Percentiles rank a stretch among this genome's conserved stretches.
phyloP scores from a whole-genome alignment of 1,140 invertebrate genomes.

The Anadara kagoshimensis region DNA sequence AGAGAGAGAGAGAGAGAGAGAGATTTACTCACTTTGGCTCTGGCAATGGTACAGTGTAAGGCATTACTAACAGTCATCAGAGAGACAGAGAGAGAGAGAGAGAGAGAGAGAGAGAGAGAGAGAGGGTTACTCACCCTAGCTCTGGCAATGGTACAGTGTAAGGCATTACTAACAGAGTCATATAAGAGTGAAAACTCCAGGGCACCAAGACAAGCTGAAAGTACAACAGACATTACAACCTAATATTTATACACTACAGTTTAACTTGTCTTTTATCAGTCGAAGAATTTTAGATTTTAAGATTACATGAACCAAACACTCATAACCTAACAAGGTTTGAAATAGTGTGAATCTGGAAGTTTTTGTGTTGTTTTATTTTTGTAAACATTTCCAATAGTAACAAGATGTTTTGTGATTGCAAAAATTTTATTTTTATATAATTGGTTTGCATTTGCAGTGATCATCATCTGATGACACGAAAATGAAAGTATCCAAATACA shows the following conservation, averaged over 20 bases:
- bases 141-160: slow-evolving; percentile 86
- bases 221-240: neutral
- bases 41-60: slow-evolving; percentile 85
- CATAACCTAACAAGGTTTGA: no score
- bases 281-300: no score
- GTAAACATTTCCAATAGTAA: no score
- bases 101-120: neutral
- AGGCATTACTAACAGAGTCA: slow-evolving; percentile 82
- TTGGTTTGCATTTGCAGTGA: no score
- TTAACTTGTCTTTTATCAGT: neutral
- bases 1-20: neutral
- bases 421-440: no score
- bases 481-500: no score
- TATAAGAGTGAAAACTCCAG: slow-evolving; percentile 87
- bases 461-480: no score
- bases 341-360: no score
- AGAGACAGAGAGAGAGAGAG: no score
- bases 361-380: no score
- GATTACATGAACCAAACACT: no score
- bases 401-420: neutral
- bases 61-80: slow-evolving; percentile 80
- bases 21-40: slow-evolving; percentile 74
- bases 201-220: slow-evolving; percentile 69
- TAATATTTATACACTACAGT: neutral
- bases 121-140: slow-evolving; percentile 69